Conservation (phyloP, 2,113 vertebrate genomes). For the Grammomys surdaster region DNA sequence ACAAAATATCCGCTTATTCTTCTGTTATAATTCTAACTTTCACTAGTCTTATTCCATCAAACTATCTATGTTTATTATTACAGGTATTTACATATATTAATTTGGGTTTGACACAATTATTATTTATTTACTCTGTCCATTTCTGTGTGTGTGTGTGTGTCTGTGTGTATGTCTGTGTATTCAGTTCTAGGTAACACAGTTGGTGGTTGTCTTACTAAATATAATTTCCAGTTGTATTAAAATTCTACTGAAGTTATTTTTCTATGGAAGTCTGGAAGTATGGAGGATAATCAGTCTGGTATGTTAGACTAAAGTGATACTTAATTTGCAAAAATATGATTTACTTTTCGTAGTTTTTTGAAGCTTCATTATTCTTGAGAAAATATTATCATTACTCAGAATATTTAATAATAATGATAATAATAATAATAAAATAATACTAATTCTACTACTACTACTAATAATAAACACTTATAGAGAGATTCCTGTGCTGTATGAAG, state of each 20-base stretch:
- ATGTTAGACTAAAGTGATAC: not conserved
- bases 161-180: fast-evolving
- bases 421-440: no score
- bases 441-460: no score
- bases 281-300: not conserved
- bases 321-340: not conserved
- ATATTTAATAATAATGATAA: not conserved
- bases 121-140: not conserved
- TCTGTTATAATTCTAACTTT: not conserved
- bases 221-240: not conserved
- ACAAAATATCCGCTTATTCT: not conserved
- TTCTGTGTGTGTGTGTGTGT: not conserved
- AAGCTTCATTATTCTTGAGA: not conserved
- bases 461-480: not conserved
- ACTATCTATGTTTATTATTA: not conserved
- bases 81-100: not conserved
- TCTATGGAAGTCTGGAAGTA: not conserved
- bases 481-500: not conserved
- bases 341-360: not conserved
- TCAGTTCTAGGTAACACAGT: no score
- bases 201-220: not conserved
- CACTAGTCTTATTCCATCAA: not conserved
- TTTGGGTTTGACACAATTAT: not conserved
- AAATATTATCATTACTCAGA: not conserved
- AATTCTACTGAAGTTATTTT: not conserved